These are phyloP conservation scores for Tupaia chinensis DNA, from an alignment of 2,113 vertebrate genomes.

Conservation along the genomic window DNA sequence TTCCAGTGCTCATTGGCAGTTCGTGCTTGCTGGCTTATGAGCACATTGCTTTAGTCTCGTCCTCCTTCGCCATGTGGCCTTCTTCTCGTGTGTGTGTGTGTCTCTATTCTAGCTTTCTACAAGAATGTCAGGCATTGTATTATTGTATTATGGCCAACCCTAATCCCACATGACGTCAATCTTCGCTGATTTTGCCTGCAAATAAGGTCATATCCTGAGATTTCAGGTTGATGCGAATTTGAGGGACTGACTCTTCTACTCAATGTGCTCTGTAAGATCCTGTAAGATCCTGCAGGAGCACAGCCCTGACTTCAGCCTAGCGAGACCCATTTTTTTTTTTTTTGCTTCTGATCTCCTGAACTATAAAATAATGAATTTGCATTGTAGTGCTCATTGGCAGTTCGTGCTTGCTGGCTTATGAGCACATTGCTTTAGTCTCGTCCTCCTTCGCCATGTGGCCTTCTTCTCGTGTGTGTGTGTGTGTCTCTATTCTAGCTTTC, in stretches of 20 bases:
- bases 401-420: rapidly evolving
- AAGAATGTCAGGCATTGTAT: neutral
- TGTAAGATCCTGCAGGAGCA: neutral
- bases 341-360: neutral
- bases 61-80: rapidly evolving
- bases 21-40: neutral
- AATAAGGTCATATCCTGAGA: neutral
- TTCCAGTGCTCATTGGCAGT: neutral
- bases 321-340: neutral
- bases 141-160: too few species aligned
- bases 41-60: rapidly evolving
- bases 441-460: rapidly evolving
- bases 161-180: neutral
- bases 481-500: neutral
- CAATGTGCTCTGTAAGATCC: rapidly evolving
- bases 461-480: neutral
- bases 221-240: neutral
- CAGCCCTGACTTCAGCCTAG: neutral
- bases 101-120: neutral
- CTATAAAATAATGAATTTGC: rapidly evolving
- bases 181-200: neutral
- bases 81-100: neutral
- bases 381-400: too few species aligned
- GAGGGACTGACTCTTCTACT: too few species aligned
- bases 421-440: neutral